phyloP scores from a whole-genome alignment of 1,140 invertebrate species.

The Rhagoletis zephyria region DNA sequence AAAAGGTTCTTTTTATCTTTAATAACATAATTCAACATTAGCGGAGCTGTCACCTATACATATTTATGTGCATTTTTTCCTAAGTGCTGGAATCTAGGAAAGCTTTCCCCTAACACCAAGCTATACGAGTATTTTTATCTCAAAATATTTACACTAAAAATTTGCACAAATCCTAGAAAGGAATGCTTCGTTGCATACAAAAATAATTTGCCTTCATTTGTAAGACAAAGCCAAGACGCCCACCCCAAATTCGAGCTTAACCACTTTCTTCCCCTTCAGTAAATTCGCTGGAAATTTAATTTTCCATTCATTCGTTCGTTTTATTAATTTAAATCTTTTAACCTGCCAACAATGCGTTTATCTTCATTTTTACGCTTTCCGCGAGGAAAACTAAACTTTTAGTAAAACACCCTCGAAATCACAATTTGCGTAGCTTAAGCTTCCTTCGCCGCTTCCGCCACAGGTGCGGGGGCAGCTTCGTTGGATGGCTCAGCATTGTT shows the following conservation, averaged over 20 bases:
- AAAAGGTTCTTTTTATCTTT: too few relatives aligned
- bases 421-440: conserved; percentile 36
- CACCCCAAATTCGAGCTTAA: not conserved
- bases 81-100: too few relatives aligned
- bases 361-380: not conserved
- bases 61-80: too few relatives aligned
- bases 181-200: too few relatives aligned
- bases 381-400: conserved; percentile 12
- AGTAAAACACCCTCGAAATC: conserved; percentile 22
- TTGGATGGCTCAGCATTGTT: conserved; percentile 56
- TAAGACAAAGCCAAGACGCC: too few relatives aligned
- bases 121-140: too few relatives aligned
- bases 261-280: not conserved
- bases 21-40: too few relatives aligned
- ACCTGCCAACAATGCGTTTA: conserved; percentile 23
- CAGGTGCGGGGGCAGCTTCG: conserved; percentile 63
- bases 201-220: too few relatives aligned
- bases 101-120: too few relatives aligned
- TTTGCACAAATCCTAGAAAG: too few relatives aligned
- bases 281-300: conserved; percentile 20
- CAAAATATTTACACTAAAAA: too few relatives aligned
- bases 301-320: conserved; percentile 38
- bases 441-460: conserved; percentile 60
- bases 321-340: conserved; percentile 43
- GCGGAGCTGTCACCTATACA: too few relatives aligned